Evolutionary conservation across 1,140 invertebrate genomes (phyloP).

Genomic region (Diachasma alloeum): DNA sequence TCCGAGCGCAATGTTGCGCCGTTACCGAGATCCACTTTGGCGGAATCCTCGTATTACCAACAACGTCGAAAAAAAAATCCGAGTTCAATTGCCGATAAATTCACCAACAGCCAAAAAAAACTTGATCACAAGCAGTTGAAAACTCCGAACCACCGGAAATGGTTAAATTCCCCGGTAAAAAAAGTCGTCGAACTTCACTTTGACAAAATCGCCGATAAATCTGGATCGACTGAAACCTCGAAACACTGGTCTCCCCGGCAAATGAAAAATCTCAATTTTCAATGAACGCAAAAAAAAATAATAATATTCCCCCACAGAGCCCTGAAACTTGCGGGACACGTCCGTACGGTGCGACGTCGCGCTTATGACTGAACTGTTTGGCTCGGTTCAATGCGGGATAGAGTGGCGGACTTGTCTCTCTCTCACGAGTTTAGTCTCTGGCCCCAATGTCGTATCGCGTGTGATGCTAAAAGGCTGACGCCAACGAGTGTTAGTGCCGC

Average conservation of each 20-base stretch:
- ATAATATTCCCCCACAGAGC: not conserved
- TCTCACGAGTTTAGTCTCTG: conserved; percentile 15
- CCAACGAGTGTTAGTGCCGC: conserved; percentile 22
- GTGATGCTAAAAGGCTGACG: conserved; percentile 32
- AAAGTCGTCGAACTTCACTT: no score
- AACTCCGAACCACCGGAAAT: no score
- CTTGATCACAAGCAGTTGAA: no score
- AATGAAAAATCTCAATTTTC: not conserved
- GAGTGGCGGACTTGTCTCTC: not conserved
- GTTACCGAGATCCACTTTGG: conserved; percentile 55
- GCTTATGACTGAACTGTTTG: conserved; percentile 55
- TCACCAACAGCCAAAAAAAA: not conserved
- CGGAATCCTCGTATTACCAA: not conserved
- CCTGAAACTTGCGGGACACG: not conserved
- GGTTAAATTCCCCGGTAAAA: no score
- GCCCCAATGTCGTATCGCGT: conserved; percentile 34
- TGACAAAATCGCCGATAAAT: no score
- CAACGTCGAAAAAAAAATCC: not conserved
- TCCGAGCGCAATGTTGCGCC: conserved; percentile 41
- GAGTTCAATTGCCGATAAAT: not conserved
- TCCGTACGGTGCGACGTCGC: conserved; percentile 43
- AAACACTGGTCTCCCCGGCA: not conserved
- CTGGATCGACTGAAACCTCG: no score
- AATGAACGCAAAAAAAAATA: conserved; percentile 14
- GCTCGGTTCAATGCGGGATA: conserved; percentile 27